phyloP scores from a whole-genome alignment of 1,140 invertebrate species.

The Zaprionus capensis region DNA sequence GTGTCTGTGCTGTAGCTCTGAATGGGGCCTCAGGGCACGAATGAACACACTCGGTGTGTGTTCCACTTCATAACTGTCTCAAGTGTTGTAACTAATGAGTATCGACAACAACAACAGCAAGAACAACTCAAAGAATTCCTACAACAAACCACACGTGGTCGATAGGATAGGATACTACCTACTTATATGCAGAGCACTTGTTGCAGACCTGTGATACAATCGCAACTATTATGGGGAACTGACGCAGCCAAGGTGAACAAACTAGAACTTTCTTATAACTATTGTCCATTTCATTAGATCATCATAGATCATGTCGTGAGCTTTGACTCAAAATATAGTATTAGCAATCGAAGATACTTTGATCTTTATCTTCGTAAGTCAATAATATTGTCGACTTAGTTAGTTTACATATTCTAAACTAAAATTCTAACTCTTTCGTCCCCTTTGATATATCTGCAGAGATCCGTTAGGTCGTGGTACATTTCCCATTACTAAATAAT shows the following conservation, averaged over 20 bases:
- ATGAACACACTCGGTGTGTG: conserved; percentile 29
- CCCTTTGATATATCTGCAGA: too few relatives aligned
- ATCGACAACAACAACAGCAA: conserved; percentile 28
- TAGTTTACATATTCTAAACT: background rate
- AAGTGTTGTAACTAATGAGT: conserved; percentile 70
- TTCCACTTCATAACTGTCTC: conserved; percentile 65
- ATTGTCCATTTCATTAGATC: background rate
- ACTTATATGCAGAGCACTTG: conserved; percentile 3
- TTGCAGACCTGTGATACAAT: background rate
- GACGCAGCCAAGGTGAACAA: background rate
- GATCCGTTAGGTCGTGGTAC: too few relatives aligned
- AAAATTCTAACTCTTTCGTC: background rate
- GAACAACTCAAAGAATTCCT: background rate
- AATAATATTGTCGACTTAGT: too few relatives aligned
- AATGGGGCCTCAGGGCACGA: background rate
- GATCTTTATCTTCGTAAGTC: background rate
- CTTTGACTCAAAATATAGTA: too few relatives aligned
- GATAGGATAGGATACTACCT: conserved; percentile 49
- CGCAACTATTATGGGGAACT: background rate
- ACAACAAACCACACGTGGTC: conserved; percentile 53
- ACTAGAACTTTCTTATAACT: background rate
- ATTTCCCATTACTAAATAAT: too few relatives aligned
- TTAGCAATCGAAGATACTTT: background rate
- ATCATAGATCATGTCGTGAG: too few relatives aligned
- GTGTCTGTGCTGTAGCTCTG: background rate